Conservation (phyloP, 2,113 vertebrate genomes). For the Neodon shergylaensis region DNA sequence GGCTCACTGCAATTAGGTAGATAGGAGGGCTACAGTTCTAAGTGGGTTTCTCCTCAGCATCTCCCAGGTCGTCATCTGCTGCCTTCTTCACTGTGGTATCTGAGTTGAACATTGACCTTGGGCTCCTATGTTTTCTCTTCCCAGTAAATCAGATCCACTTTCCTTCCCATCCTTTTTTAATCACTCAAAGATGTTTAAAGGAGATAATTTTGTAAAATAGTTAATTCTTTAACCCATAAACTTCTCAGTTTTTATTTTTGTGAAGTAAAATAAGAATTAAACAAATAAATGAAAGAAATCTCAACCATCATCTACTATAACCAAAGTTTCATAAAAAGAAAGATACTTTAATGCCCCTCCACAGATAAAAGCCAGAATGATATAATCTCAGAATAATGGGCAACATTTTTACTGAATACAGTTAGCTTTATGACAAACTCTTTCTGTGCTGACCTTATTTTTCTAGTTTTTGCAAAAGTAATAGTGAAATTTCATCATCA, state of each 20-base stretch:
- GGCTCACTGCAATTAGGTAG: constrained; percentile 57
- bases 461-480: constrained; percentile 46
- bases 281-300: background rate
- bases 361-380: constrained; percentile 21
- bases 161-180: background rate
- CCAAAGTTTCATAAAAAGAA: constrained; percentile 38
- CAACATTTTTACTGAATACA: constrained; percentile 44
- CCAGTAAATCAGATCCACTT: background rate
- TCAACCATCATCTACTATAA: background rate
- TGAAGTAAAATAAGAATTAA: constrained; percentile 37
- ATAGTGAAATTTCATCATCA: constrained; percentile 11
- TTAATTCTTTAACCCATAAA: constrained; percentile 5
- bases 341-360: background rate
- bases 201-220: background rate
- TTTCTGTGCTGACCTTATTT: constrained; percentile 22
- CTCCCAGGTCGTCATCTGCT: background rate
- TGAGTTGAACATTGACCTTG: background rate
- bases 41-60: background rate
- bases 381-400: constrained; percentile 37
- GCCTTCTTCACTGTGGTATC: background rate
- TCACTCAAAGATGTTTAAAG: constrained; percentile 9
- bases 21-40: constrained; percentile 38
- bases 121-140: background rate
- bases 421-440: constrained; percentile 57
- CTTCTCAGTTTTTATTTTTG: constrained; percentile 45